Evolutionary conservation across 1,140 invertebrate genomes (phyloP).

Genomic region (Centruroides sculpturatus): DNA sequence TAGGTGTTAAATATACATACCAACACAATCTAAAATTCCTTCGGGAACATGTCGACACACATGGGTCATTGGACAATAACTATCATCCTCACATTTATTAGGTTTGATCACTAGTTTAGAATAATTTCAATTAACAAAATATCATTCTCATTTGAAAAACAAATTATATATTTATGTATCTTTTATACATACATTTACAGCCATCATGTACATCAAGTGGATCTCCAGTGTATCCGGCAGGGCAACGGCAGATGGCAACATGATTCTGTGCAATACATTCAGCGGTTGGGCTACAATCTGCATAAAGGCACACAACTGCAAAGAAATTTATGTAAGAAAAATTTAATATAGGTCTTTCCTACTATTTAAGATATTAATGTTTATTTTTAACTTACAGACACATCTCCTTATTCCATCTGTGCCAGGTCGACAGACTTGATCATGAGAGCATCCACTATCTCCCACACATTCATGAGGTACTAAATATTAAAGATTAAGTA

Average conservation of each 20-base stretch:
- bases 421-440: conserved; percentile 16
- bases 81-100: conserved; percentile 31
- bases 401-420: conserved; percentile 17
- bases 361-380: neutral
- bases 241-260: conserved; percentile 46
- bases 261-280: conserved; percentile 54
- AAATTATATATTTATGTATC: neutral
- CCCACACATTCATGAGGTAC: conserved; percentile 18
- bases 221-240: conserved; percentile 60
- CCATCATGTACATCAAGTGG: conserved; percentile 50
- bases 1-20: conserved; percentile 2
- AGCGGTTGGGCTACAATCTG: conserved; percentile 60
- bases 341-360: neutral
- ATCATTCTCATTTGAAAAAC: neutral
- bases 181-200: conserved; percentile 35
- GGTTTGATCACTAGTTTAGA: conserved; percentile 1
- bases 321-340: neutral
- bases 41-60: conserved; percentile 24
- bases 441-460: conserved; percentile 15
- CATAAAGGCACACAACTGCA: conserved; percentile 16
- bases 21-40: conserved; percentile 17
- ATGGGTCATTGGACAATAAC: conserved; percentile 49
- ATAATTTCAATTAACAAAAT: neutral
- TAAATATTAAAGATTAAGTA: conserved; percentile 1
- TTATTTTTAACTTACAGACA: conserved; percentile 12